Percentiles rank a stretch among this genome's conserved stretches.
These are phyloP conservation scores for Galagoides demidoff DNA, from an alignment of 2,797 vertebrate genomes.

Conservation along the genomic window DNA sequence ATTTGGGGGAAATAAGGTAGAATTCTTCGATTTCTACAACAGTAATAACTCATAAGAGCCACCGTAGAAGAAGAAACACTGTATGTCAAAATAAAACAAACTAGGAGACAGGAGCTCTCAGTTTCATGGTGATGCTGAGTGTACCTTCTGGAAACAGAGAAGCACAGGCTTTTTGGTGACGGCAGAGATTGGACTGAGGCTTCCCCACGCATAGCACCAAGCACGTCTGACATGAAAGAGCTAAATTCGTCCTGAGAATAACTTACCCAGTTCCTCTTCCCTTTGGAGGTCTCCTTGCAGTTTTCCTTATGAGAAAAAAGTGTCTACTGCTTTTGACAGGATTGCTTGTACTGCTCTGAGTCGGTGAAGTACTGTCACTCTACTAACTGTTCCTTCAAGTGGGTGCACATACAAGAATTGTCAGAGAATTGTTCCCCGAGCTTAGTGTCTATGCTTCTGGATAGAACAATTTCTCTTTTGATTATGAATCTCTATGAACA, in stretches of 20 bases:
- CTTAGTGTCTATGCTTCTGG: conserved; percentile 27
- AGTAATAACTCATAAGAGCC: neutral
- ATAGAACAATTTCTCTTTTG: neutral
- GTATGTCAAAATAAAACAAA: conserved; percentile 9
- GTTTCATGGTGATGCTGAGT: neutral
- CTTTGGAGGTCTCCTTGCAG: neutral
- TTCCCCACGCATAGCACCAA: neutral
- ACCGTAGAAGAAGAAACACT: conserved; percentile 16
- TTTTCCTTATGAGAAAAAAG: neutral
- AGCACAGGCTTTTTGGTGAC: neutral
- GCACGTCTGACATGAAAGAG: neutral
- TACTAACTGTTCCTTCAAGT: neutral
- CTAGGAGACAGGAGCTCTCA: neutral
- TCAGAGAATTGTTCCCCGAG: neutral
- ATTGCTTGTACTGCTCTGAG: neutral
- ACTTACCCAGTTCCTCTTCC: neutral
- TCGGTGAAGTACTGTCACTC: neutral
- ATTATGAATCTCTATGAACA: neutral
- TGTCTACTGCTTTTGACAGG: neutral
- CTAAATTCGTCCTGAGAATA: conserved; percentile 30
- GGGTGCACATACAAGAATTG: neutral
- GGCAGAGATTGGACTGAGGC: neutral
- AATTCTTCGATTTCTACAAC: conserved; percentile 5
- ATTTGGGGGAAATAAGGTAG: conserved; percentile 2
- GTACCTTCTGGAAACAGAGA: neutral